Evolutionary conservation across 92 coral and sea anemone genomes (phyloP), one percentile per base, ranked within the genome.

Genomic region (Paramuricea clavata): DNA sequence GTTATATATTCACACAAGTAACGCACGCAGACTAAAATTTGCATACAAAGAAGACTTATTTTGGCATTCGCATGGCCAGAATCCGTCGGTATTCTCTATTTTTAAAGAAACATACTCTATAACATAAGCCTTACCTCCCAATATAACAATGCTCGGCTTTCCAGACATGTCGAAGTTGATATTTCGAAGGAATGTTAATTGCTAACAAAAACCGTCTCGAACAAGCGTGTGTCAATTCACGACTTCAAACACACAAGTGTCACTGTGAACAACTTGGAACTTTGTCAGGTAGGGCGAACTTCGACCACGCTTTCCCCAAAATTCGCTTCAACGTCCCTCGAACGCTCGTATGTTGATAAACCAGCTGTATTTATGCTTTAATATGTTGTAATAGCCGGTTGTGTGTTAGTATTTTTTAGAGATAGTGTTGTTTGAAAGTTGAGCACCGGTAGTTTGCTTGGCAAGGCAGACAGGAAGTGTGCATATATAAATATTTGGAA

Each of bases 121-220:
- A 60, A 49, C 12, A 1, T 23, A 21, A 19, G 42, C n/a, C 69
- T 26, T 78, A 78, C 83, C 83, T 57, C 83, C 83, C 16, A 62
- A 32, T 8, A 78, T 57, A 6, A 78, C 31, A 52, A 78, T 44
- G 27, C 83, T 78, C 36, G 83, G 83, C 83, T 78, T 78, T 32
- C 41, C 83, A 78, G 83, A 78, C 68, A 60, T 60, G 31, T 60
- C 68, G 31, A 22, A 60, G 23, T 60, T 60, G 32, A 60, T 60
- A 60, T 60, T 60, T 31, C 11, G 32, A 22, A 22, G 68, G 68
- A 60, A 60, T 21, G 28, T 60, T 60, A 60, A 60, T 60, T 47
- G 54, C 13, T 47, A 15, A 10, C 68, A 60, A 30, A 3, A 15
- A 30, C 6, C 33, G 21, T 30, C 23, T 12, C 7, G 23, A 60